Evolutionary conservation across 2,797 vertebrate species (phyloP), one percentile per base, ranked within the genome.

Genomic region (Alouatta caraya): DNA sequence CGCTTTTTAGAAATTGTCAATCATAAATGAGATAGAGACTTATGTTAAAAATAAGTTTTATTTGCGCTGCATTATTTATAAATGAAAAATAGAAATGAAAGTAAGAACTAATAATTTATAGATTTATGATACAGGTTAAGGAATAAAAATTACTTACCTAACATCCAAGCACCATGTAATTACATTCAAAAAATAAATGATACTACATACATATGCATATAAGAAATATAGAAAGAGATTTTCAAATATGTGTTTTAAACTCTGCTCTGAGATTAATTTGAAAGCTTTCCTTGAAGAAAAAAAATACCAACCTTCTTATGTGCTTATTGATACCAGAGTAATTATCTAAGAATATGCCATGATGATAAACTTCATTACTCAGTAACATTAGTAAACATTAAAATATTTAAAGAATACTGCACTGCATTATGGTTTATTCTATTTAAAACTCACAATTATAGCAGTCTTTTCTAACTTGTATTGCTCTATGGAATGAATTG

Each of bases 331-430:
- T 72, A 84, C 37, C n/a, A 93, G 57, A 67, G 46, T 95, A 96
- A 98, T 98, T 97, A 98, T 30, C 85, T 95, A 84, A 39, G 95
- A 98, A 97, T 97, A 96, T 73, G 75, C 72, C 57, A 82, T 98
- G 95, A 97, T 97, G 96, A 97, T 94, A 96, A 97, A 97, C 72
- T 98, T 96, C 97, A 94, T 97, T 97, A 97, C 86, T 96, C 86
- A 96, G 92, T 96, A 96, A 97, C 83, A 97, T 79, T 84, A 96
- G 97, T 97, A 98, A 98, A 98, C 97, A 97, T 93, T 97, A 94
- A 97, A 98, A 98, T 97, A 95, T 96, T 97, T 97, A 91, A 98
- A 97, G 96, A 97, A 97, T 97, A 94, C 46, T 93, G 50, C 90
- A 52, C 87, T 92, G 70, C 39, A 97, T 95, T 94, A 88, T 67